Conservation (phyloP, 2,888 invertebrate species). For the Drosophila meridionalis region DNA sequence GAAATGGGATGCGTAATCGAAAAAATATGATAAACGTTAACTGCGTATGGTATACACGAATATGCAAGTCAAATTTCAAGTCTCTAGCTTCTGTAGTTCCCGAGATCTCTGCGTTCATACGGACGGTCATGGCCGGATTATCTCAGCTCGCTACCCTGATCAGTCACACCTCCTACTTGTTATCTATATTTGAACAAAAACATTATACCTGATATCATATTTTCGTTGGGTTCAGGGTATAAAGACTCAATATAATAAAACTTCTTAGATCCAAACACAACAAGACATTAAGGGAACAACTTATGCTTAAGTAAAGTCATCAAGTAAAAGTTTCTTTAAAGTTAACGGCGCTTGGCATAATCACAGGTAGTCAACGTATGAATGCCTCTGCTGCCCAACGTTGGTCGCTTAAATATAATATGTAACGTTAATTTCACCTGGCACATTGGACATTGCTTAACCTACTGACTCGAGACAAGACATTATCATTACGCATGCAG, state of each 20-base stretch:
- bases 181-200: too few relatives aligned
- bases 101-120: too few relatives aligned
- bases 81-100: too few relatives aligned
- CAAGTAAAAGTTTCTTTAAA: constrained; percentile 2
- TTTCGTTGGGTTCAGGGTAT: too few relatives aligned
- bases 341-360: neutral
- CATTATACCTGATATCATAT: too few relatives aligned
- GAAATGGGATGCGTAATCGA: too few relatives aligned
- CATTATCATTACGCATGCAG: constrained; percentile 58
- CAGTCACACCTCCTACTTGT: too few relatives aligned
- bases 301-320: neutral
- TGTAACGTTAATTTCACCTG: constrained; percentile 14
- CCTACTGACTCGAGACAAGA: constrained; percentile 33
- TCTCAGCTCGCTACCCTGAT: too few relatives aligned
- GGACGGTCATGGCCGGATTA: too few relatives aligned
- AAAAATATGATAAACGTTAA: too few relatives aligned
- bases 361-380: neutral
- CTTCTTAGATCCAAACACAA: neutral
- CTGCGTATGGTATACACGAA: too few relatives aligned
- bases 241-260: neutral
- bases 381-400: neutral
- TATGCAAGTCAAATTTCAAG: too few relatives aligned
- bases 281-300: neutral
- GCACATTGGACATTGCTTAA: neutral
- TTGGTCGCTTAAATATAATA: neutral